Conservation (phyloP, 2,113 vertebrate genomes). For the Pitta sordida region DNA sequence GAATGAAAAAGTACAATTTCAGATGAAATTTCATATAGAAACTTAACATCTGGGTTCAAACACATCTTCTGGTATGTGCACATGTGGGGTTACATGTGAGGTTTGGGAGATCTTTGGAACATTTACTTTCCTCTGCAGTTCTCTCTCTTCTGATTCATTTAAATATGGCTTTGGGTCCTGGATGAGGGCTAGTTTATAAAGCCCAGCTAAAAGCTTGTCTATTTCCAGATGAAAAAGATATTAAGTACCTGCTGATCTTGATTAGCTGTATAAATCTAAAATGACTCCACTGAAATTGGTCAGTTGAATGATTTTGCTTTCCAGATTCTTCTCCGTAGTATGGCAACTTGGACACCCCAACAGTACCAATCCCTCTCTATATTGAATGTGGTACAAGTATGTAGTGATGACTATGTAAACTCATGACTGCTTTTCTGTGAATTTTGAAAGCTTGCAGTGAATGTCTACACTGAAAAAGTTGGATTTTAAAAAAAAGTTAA, state of each 20-base stretch:
- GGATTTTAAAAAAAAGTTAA: not conserved
- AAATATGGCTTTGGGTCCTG: not conserved
- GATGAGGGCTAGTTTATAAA: not conserved
- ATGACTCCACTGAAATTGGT: not conserved
- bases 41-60: not conserved
- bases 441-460: not conserved
- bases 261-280: not conserved
- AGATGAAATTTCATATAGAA: not conserved
- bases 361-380: not conserved
- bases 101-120: not conserved
- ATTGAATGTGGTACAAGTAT: not conserved
- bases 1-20: not conserved
- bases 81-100: not conserved
- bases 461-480: not conserved
- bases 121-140: not conserved
- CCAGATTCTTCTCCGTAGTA: not conserved
- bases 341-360: not conserved
- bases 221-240: conserved; percentile 21
- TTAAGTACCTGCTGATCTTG: not conserved
- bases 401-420: not conserved
- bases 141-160: not conserved
- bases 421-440: conserved; percentile 29
- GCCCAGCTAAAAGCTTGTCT: not conserved
- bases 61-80: not conserved
- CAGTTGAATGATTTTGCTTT: not conserved